Evolutionary conservation across 2,113 vertebrate species (phyloP).

Genomic region (Limnothrissa miodon): DNA sequence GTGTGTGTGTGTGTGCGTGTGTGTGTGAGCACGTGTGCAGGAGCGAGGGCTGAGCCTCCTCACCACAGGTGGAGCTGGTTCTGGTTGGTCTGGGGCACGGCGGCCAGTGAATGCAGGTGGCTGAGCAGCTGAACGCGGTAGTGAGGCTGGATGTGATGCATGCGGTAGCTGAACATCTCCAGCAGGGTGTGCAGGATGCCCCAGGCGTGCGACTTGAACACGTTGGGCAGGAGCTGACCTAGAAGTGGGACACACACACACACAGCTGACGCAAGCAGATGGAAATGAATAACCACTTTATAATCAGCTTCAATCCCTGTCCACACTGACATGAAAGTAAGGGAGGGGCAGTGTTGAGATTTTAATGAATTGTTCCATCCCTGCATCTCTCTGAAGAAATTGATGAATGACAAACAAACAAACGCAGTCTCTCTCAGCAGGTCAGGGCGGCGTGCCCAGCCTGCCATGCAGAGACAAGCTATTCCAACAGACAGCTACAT

Average conservation of each 20-base stretch:
- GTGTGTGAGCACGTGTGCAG: neutral
- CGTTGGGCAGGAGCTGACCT: constrained; percentile 96
- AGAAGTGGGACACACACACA: constrained; percentile 20
- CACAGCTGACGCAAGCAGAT: neutral
- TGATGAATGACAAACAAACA: neutral
- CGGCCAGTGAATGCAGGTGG: constrained; percentile 93
- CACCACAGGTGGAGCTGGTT: constrained; percentile 98
- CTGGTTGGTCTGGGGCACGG: constrained; percentile 95
- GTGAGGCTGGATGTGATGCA: constrained; percentile 98
- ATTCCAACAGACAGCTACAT: neutral
- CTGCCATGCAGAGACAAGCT: neutral
- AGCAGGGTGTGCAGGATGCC: constrained; percentile 95
- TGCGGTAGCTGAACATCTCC: constrained; percentile 99
- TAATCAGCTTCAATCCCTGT: neutral
- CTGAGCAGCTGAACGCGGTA: constrained; percentile 95
- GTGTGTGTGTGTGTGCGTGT: neutral
- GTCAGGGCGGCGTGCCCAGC: neutral
- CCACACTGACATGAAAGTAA: neutral
- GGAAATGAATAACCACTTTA: neutral
- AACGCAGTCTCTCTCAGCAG: neutral
- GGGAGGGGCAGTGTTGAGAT: neutral
- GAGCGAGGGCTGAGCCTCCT: constrained; percentile 36
- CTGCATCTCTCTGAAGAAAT: neutral
- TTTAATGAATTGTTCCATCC: neutral
- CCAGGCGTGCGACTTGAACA: constrained; percentile 96